Base-by-base conservation (phyloP, 2,888 invertebrate species). In the Drosophila ezoana region DNA sequence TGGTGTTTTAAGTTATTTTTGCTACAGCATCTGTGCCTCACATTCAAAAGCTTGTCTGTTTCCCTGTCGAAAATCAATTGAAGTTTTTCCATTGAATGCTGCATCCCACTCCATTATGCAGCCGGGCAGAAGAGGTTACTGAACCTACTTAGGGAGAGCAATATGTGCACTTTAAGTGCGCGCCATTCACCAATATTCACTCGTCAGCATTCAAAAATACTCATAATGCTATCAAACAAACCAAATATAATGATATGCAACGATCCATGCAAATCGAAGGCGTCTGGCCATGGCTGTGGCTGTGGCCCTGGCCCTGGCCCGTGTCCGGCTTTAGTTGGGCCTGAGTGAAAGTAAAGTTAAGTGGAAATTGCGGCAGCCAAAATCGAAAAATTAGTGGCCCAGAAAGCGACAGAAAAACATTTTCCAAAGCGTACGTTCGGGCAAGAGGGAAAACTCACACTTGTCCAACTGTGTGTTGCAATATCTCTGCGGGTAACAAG, bases 321-420 rank as follows among this genome's bases (percentile, higher is more conserved):
- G 37, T 18, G 43, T n/a, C 38, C 58, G 28, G 20, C 52, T 32
- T 37, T 23, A 44, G 33, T 20, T 44, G 58, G 20, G 51, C 40
- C 53, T 45, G 51, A 87, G 89, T 87, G 83, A 83, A 83, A 83
- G 83, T 84, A 70, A 72, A 28, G 8, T 28, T 2, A 28, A 49
- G 61, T 67, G 68, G 73, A 72, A 57, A 69, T 57, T 59, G 58
- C 59, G 40, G 43, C 62, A 57, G 47, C 68, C 49, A 64, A 78
- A 62, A 65, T 62, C 43, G 28, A 51, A 73, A 59, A 85, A 64
- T 86, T 47, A 69, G 69, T 77, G 53, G 67, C 63, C 71, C 74
- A 69, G 68, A 81, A 87, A 86, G 72, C 43, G 49, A 48, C 65
- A 49, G 45, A n/a, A 40, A 62, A 49, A 57, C 61, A 71, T 53